Evolutionary conservation across 2,113 vertebrate genomes (phyloP).

Genomic region (Ctenodactylus gundi): DNA sequence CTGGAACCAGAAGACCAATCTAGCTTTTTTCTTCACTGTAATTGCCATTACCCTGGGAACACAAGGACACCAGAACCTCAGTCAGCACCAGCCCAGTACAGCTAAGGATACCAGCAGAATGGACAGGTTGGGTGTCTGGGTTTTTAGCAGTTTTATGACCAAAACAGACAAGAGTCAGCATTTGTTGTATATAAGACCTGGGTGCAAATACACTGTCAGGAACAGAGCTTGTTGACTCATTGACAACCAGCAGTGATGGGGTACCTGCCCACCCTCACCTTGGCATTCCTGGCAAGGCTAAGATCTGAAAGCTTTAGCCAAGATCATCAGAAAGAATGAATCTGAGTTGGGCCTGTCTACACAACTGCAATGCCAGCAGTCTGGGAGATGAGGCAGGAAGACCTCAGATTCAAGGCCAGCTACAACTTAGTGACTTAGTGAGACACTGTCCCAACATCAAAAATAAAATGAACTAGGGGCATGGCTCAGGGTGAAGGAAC

Average conservation of each 20-base stretch:
- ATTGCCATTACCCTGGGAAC: neutral
- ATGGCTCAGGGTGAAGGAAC: no score
- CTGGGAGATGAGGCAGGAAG: no score
- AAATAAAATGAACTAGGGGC: no score
- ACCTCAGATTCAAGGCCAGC: no score
- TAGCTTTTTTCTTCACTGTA: neutral
- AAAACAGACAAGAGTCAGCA: conserved; percentile 54
- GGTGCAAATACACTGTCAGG: conserved; percentile 53
- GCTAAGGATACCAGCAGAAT: neutral
- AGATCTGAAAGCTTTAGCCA: conserved; percentile 72
- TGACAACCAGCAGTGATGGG: conserved; percentile 66
- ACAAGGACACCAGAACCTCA: neutral
- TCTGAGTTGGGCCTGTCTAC: no score
- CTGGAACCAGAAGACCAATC: neutral
- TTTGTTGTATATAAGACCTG: neutral
- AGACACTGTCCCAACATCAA: no score
- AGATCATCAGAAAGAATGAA: conserved; percentile 50
- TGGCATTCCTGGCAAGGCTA: conserved; percentile 70
- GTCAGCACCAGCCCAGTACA: neutral
- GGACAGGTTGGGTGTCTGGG: neutral
- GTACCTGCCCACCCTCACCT: conserved; percentile 55
- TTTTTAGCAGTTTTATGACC: neutral
- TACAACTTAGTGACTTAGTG: no score
- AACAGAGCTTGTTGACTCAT: conserved; percentile 64
- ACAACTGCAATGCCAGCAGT: no score